A percentile compares a stretch with the other conserved stretches of the same genome.
Evolutionary conservation across 2,113 vertebrate species (phyloP).

Genomic region (Istiophorus platypterus): DNA sequence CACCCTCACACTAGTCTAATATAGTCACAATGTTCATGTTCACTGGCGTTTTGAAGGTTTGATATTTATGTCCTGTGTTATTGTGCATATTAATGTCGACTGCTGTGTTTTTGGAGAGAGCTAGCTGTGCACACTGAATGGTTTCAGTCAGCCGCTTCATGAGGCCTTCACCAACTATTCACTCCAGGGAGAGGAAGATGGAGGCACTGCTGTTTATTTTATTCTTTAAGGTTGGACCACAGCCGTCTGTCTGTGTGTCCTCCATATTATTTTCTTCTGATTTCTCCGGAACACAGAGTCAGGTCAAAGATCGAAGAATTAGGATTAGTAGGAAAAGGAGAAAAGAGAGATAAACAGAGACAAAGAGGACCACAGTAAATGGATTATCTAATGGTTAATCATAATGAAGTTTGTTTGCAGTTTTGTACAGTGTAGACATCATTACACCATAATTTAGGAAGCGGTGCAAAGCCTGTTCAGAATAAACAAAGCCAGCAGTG

Average conservation of each 20-base stretch:
- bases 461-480: background rate
- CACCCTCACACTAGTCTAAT: constrained; percentile 9
- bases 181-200: constrained; percentile 27
- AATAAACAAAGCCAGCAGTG: background rate
- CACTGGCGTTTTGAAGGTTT: background rate
- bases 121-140: constrained; percentile 22
- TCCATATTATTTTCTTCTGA: background rate
- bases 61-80: constrained; percentile 13
- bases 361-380: constrained; percentile 44
- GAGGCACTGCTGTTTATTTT: background rate
- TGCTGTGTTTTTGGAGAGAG: constrained; percentile 22
- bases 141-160: constrained; percentile 14
- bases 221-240: background rate
- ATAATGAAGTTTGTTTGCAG: constrained; percentile 11
- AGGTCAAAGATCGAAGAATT: constrained; percentile 13
- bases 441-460: background rate
- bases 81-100: background rate
- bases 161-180: background rate
- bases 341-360: constrained; percentile 13
- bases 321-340: background rate
- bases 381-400: constrained; percentile 45
- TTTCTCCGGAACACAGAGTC: background rate
- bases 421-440: background rate
- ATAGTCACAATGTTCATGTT: background rate
- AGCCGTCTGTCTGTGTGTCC: constrained; percentile 4